Conservation (phyloP, 2,113 vertebrate species). For the Osmerus mordax region DNA sequence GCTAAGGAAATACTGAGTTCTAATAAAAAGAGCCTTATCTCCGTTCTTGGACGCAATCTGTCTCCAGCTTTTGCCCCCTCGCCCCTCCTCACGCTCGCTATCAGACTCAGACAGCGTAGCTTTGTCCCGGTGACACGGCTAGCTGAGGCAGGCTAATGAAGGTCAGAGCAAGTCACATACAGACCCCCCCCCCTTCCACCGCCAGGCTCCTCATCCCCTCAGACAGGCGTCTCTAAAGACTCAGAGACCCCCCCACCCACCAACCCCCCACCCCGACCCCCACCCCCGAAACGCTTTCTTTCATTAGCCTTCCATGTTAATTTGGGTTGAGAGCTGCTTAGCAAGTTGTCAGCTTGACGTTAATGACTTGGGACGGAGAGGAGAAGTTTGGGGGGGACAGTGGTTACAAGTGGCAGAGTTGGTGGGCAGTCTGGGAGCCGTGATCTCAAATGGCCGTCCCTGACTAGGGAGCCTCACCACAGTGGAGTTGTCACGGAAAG, state of each 20-base stretch:
- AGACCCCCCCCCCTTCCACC: slow-evolving; percentile 9
- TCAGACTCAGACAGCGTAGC: slow-evolving; percentile 26
- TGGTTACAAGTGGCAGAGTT: no score
- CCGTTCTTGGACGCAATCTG: slow-evolving; percentile 42
- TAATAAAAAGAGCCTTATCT: slow-evolving; percentile 57
- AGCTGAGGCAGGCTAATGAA: slow-evolving; percentile 59
- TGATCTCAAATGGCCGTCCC: no score
- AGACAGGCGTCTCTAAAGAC: slow-evolving; percentile 2
- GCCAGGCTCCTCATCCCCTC: slow-evolving; percentile 16
- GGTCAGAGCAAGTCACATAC: slow-evolving; percentile 46
- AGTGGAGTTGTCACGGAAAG: no score
- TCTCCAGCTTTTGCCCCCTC: slow-evolving; percentile 35
- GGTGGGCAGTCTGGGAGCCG: no score
- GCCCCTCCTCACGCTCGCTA: slow-evolving; percentile 18
- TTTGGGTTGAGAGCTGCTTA: slow-evolving; percentile 22
- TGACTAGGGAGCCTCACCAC: no score
- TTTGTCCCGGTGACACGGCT: slow-evolving; percentile 39
- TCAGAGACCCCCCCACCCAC: not conserved
- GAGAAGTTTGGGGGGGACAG: slow-evolving; percentile 17
- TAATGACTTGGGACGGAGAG: slow-evolving; percentile 35
- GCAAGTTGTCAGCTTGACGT: slow-evolving; percentile 34
- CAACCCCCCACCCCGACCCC: no score
- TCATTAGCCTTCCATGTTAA: slow-evolving; percentile 35
- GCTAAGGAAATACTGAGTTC: slow-evolving; percentile 30
- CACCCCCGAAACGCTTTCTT: slow-evolving; percentile 22